A percentile compares a stretch with the other conserved stretches of the same genome.
phyloP scores from a whole-genome alignment of 2,113 vertebrate species.

The Tichodroma muraria region DNA sequence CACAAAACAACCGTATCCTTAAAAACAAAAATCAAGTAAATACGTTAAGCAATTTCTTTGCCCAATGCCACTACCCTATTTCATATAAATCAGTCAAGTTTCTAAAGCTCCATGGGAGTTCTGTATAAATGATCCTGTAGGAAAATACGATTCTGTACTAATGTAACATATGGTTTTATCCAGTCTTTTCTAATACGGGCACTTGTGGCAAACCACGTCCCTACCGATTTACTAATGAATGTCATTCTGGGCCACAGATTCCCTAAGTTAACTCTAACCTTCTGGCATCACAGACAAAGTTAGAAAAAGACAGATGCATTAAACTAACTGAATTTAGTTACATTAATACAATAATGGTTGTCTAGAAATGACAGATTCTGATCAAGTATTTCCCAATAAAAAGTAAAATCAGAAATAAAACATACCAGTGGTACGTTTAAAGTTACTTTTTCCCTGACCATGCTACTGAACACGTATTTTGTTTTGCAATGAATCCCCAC shows the following conservation, averaged over 20 bases:
- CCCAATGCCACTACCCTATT: not conserved
- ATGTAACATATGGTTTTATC: not conserved
- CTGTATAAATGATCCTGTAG: not conserved
- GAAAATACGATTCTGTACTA: not conserved
- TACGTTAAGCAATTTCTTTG: not conserved
- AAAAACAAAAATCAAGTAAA: not conserved
- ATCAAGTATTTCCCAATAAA: not conserved
- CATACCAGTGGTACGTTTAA: rapidly evolving
- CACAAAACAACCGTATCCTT: not conserved
- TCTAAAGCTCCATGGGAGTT: not conserved
- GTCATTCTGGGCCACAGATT: not conserved
- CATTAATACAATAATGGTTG: not conserved
- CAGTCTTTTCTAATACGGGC: not conserved
- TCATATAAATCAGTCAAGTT: not conserved
- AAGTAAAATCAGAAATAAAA: not conserved
- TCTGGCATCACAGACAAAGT: not conserved
- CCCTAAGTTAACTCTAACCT: not conserved
- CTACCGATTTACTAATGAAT: not conserved
- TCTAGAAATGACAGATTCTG: not conserved
- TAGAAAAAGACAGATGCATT: not conserved
- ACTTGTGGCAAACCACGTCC: not conserved
- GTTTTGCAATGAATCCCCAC: not conserved
- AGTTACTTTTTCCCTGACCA: not conserved
- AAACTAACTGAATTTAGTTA: not conserved
- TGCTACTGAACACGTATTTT: not conserved